A percentile compares a stretch with the other conserved stretches of the same genome.
Evolutionary conservation across 1,140 invertebrate species (phyloP).

Genomic region (Zaprionus capensis): DNA sequence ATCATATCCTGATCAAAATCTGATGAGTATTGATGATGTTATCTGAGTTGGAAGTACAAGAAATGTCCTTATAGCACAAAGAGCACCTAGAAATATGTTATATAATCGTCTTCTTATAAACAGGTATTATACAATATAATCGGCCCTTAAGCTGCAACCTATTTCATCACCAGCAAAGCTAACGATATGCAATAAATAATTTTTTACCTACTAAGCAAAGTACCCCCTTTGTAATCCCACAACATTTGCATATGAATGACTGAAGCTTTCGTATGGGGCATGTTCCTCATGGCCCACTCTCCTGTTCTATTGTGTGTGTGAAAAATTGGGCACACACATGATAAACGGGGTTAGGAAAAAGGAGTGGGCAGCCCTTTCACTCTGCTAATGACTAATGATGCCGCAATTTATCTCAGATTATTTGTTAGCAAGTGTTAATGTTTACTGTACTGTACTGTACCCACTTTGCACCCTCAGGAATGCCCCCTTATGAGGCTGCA

Average conservation of each 20-base stretch:
- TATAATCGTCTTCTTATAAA: too few relatives aligned
- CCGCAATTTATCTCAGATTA: constrained; percentile 49
- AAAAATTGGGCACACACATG: constrained; percentile 52
- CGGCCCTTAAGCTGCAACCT: too few relatives aligned
- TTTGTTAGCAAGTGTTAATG: constrained; percentile 57
- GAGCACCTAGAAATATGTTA: too few relatives aligned
- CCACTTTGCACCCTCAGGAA: not conserved
- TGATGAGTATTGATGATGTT: too few relatives aligned
- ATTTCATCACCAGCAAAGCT: not conserved
- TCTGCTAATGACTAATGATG: constrained; percentile 55
- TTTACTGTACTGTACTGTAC: constrained; percentile 21
- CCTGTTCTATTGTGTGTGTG: constrained; percentile 27
- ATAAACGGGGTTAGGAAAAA: not conserved
- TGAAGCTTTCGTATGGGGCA: constrained; percentile 21
- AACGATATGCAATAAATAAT: constrained; percentile 37
- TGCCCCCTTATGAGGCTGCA: not conserved
- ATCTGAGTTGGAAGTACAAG: too few relatives aligned
- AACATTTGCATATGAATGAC: constrained; percentile 49
- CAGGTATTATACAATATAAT: too few relatives aligned
- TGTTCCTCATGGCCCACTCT: constrained; percentile 10
- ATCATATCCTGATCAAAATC: too few relatives aligned
- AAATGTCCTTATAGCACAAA: too few relatives aligned
- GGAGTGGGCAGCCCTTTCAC: constrained; percentile 32
- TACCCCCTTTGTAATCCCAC: constrained; percentile 17
- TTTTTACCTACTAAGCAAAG: constrained; percentile 17